phyloP scores from a whole-genome alignment of 1,140 invertebrate species.

The Anagrus nilaparvatae region DNA sequence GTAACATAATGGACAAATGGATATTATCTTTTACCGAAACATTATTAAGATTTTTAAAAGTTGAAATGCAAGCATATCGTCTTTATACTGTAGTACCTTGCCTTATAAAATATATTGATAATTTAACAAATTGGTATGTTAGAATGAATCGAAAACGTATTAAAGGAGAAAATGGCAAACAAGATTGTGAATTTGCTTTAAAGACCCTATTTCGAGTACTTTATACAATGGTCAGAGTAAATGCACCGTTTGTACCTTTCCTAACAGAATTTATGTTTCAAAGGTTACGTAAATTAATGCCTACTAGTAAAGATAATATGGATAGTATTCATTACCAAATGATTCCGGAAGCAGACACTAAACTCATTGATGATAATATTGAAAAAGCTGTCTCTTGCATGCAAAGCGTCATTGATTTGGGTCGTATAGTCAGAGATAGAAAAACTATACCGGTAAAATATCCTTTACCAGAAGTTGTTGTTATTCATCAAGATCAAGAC shows the following conservation, averaged over 20 bases:
- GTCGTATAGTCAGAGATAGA: constrained; percentile 83
- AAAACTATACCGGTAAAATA: constrained; percentile 94
- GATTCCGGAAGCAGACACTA: constrained; percentile 62
- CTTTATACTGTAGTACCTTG: constrained; percentile 92
- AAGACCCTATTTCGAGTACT: constrained; percentile 84
- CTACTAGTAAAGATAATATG: constrained; percentile 31
- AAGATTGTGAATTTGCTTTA: constrained; percentile 76
- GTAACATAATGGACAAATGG: constrained; percentile 97
- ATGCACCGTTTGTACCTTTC: constrained; percentile 97
- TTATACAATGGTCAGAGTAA: constrained; percentile 80
- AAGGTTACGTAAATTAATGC: constrained; percentile 55
- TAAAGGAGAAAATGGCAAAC: constrained; percentile 68
- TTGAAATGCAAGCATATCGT: constrained; percentile 90
- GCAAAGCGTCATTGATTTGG: constrained; percentile 93
- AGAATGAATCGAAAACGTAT: constrained; percentile 90
- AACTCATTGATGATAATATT: constrained; percentile 76
- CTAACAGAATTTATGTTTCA: constrained; percentile 95
- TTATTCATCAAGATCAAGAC: constrained; percentile 78
- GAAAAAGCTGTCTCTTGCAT: constrained; percentile 84
- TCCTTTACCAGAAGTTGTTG: constrained; percentile 89
- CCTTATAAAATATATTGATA: constrained; percentile 92
- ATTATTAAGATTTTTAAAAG: constrained; percentile 75
- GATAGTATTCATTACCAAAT: constrained; percentile 83
- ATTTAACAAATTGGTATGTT: constrained; percentile 98
- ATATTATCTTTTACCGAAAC: constrained; percentile 94